Evolutionary conservation across 2,797 vertebrate species (phyloP), one percentile per base, ranked within the genome.

Genomic region (Monodelphis domestica): DNA sequence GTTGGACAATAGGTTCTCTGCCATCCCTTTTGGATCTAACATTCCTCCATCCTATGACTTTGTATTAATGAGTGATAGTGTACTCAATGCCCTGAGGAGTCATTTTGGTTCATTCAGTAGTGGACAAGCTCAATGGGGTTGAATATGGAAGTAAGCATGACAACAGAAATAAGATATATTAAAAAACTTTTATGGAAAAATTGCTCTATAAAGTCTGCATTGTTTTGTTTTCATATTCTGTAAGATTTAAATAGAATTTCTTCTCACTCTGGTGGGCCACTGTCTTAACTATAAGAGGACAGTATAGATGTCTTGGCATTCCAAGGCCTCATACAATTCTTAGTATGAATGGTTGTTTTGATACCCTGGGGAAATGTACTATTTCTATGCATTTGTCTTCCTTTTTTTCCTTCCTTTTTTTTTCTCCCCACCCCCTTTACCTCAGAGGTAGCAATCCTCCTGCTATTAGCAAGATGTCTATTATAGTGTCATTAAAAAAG

Each of bases 401-500:
- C 6, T 91, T 89, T 89, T 96, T 98, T 95, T 97, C 95, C 97
- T 97, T 95, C 97, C 84, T 91, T 57, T 95, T 94, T 96, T 92
- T 93, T 95, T 78, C 94, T 89, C 90, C 90, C 59, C 89, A 87
- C 95, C 94, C 94, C 97, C 97, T 94, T 97, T 96, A 97, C 97
- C 90, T 98, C 97, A 94, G 98, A 98, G 98, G 98, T 98, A 98
- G 97, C 98, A 98, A 97, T 98, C 97, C 97, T 97, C 91, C 96
- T 97, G 98, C 98, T 98, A 98, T 98, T 98, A 98, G 98, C 98
- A 98, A 98, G 98, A 98, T 98, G 98, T 98, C 98, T 98, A 98
- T 98, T 98, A 98, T 96, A 98, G 98, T 98, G 98, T 98, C 98
- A 98, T 98, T 98, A 98, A 98, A 98, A 98, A 98, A 98, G 98